Base-by-base conservation (phyloP, 30 jellyfish, hydroid and myxozoan species). In the Kudoa iwatai region DNA sequence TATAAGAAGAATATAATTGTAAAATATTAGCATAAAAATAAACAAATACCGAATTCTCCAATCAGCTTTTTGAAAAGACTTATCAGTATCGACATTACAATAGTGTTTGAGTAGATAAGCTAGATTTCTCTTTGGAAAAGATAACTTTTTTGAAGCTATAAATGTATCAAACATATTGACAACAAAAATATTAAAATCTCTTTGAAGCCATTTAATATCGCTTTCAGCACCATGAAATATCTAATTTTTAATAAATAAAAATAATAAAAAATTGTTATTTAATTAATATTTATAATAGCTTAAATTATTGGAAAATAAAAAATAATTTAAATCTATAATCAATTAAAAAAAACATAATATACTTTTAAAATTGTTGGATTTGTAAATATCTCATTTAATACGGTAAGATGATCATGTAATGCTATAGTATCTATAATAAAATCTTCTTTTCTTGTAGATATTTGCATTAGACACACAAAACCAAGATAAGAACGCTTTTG, bases 101-200 rank as follows among this genome's bases (percentile, higher is more conserved):
- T 77, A 64, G 25, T 55, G 38, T 3, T 48, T 47, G 32, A 64
- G 55, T 3, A 77, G 62, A 38, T 48, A 59, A 3, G 79, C 86
- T 17, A 77, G 62, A 4, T 87, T 61, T 25, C 51, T 42, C 13
- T 85, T 44, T n/a, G 54, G 66, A 12, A 65, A 50, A 15, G 53
- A 74, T 1, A 77, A 55, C 17, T 55, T 50, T 52, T 59, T 45
- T 9, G 87, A 52, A 0, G 96, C 96, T 44, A 61, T 84, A 10
- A 86, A 84, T 3, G 96, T 77, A 34, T 77, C 96, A 43, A 77
- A 77, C 84, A 77, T 53, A 41, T 77, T 77, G 24, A 77, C 96
- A 24, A 77, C 45, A 49, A 61, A 77, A 3, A 77, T 34, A 4
- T 87, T 87, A 33, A 77, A 77, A 34, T 77, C 96, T 21, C 96